These are phyloP conservation scores for Sphenopsis melanotis DNA, from an alignment of 2,797 vertebrate species.

Conservation along the genomic window DNA sequence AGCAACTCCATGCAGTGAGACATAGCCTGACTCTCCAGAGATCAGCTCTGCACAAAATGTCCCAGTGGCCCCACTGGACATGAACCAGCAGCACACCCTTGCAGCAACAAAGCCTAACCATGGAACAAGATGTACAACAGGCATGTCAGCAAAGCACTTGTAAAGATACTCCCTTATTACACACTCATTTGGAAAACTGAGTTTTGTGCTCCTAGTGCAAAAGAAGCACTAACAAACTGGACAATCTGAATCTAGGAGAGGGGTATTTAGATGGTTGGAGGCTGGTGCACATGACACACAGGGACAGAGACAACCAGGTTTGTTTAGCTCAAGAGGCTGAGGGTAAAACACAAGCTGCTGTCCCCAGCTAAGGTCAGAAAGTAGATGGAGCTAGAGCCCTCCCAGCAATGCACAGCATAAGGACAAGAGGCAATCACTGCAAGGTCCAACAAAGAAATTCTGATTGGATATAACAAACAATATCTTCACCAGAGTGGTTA, in stretches of 20 bases:
- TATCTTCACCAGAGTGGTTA: background rate
- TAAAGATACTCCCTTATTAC: background rate
- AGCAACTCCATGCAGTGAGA: background rate
- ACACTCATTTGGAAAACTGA: background rate
- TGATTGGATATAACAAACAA: background rate
- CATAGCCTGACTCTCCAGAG: background rate
- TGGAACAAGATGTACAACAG: background rate
- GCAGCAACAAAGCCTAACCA: accelerated
- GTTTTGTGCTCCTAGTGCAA: background rate
- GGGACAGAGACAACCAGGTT: background rate
- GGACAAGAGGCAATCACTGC: background rate
- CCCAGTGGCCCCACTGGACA: background rate
- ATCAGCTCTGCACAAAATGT: background rate
- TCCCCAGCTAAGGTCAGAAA: background rate
- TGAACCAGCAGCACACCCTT: background rate
- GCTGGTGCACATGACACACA: background rate
- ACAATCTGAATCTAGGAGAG: background rate
- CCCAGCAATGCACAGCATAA: background rate
- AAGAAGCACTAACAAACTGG: background rate
- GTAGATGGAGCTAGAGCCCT: background rate
- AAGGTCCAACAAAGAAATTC: background rate
- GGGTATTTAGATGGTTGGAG: background rate
- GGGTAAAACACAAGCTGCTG: background rate
- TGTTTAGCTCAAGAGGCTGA: background rate
- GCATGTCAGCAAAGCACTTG: accelerated